These are phyloP conservation scores for Drosophila villosipedis DNA, from an alignment of 2,888 invertebrate genomes.

Conservation along the genomic window DNA sequence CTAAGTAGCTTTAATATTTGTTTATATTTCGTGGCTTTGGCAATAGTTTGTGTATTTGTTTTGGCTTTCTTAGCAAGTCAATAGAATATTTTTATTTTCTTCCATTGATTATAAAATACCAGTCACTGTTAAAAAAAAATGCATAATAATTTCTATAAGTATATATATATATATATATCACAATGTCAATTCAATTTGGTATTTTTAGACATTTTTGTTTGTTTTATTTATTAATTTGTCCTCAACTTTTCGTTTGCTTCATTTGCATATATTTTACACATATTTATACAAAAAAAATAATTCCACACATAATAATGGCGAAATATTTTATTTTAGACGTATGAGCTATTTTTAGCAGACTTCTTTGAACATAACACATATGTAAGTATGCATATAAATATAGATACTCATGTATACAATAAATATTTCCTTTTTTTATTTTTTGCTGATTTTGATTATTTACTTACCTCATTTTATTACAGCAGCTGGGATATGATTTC, in stretches of 20 bases:
- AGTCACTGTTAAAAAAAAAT: not conserved
- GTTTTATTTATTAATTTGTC: constrained; percentile 56
- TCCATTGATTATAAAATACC: constrained; percentile 23
- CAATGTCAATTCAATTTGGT: not conserved
- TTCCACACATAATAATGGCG: constrained; percentile 5
- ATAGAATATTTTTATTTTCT: constrained; percentile 23
- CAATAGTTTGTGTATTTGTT: constrained; percentile 19
- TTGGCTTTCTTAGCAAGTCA: constrained; percentile 16
- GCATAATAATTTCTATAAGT: constrained; percentile 6
- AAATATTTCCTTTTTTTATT: not conserved
- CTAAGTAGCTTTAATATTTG: constrained; percentile 19
- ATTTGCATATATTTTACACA: constrained; percentile 2
- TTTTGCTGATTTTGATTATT: not conserved
- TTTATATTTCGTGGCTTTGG: constrained; percentile 18
- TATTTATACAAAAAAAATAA: not conserved
- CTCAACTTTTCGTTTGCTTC: constrained; percentile 22
- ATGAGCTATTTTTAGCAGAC: constrained; percentile 25
- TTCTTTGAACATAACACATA: not conserved
- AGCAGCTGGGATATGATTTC: constrained; percentile 1
- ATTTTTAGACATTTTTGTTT: constrained; percentile 22
- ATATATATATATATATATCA: constrained; percentile 4
- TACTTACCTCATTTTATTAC: constrained; percentile 1
- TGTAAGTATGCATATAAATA: not conserved
- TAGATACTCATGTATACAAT: not conserved
- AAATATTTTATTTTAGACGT: constrained; percentile 5